Evolutionary conservation across 2,797 vertebrate genomes (phyloP).

Genomic region (Myotis pilosus): DNA sequence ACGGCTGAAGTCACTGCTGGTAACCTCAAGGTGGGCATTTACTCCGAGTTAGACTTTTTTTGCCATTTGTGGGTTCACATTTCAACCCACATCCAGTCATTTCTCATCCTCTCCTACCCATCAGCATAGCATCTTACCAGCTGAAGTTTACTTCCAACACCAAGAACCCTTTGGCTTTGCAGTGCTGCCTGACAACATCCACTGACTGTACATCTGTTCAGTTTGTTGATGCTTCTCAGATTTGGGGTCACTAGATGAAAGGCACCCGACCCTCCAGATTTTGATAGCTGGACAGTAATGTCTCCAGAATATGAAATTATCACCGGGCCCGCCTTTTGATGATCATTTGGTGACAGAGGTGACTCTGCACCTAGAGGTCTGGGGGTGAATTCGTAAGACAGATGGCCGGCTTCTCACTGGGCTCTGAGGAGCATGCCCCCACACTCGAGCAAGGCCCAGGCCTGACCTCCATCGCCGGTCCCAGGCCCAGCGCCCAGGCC

Average conservation of each 20-base stretch:
- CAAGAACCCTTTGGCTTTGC: neutral
- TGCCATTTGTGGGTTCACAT: slow-evolving; percentile 87
- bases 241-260: neutral
- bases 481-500: neutral
- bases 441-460: fast-evolving
- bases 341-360: neutral
- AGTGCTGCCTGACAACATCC: neutral
- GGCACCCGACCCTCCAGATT: neutral
- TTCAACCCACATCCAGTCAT: slow-evolving; percentile 83
- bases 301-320: neutral
- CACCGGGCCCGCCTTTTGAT: no score
- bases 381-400: neutral
- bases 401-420: neutral
- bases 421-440: neutral
- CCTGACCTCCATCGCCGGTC: neutral
- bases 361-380: neutral
- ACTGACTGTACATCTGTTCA: neutral
- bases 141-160: neutral
- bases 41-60: slow-evolving; percentile 82
- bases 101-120: slow-evolving; percentile 85
- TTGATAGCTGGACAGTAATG: neutral
- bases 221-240: neutral
- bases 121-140: slow-evolving; percentile 82
- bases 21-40: slow-evolving; percentile 82
- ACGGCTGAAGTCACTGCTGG: neutral